Conservation (phyloP, 2,888 invertebrate genomes). For the Tyria jacobaeae region DNA sequence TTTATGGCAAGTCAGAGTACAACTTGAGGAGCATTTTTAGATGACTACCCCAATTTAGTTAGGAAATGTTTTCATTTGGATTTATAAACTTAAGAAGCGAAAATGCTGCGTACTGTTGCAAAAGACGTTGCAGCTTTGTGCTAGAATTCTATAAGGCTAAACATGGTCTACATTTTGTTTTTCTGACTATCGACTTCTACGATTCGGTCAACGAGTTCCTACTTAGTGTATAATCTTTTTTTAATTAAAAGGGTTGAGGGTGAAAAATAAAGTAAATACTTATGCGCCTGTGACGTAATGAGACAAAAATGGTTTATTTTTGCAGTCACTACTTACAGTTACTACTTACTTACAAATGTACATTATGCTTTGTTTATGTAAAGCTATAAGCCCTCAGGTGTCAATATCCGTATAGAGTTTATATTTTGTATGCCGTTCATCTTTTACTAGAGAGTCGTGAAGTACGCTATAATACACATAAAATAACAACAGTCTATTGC, state of each 20-base stretch:
- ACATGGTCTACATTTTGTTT: too few species aligned
- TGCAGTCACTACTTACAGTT: too few species aligned
- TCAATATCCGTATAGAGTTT: slow-evolving; percentile 14
- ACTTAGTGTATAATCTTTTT: too few species aligned
- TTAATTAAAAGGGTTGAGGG: too few species aligned
- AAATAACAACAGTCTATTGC: slow-evolving; percentile 32
- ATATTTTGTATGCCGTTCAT: slow-evolving; percentile 22
- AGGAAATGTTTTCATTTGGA: not conserved
- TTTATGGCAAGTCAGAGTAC: too few species aligned
- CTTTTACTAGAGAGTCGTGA: slow-evolving; percentile 34
- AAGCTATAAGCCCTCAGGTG: slow-evolving; percentile 29
- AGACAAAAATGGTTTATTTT: too few species aligned
- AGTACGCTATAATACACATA: slow-evolving; percentile 29
- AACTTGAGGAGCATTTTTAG: not conserved
- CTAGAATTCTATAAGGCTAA: not conserved
- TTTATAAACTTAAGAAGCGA: not conserved
- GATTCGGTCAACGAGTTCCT: too few species aligned
- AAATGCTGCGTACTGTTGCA: not conserved
- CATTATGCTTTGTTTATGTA: slow-evolving; percentile 6
- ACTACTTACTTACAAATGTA: not conserved
- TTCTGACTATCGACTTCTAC: too few species aligned
- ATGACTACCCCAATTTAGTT: not conserved
- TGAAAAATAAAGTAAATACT: too few species aligned
- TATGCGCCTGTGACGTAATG: too few species aligned
- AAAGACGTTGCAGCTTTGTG: not conserved